Conservation (phyloP, 1,140 invertebrate genomes). For the Zophobas atratus region DNA sequence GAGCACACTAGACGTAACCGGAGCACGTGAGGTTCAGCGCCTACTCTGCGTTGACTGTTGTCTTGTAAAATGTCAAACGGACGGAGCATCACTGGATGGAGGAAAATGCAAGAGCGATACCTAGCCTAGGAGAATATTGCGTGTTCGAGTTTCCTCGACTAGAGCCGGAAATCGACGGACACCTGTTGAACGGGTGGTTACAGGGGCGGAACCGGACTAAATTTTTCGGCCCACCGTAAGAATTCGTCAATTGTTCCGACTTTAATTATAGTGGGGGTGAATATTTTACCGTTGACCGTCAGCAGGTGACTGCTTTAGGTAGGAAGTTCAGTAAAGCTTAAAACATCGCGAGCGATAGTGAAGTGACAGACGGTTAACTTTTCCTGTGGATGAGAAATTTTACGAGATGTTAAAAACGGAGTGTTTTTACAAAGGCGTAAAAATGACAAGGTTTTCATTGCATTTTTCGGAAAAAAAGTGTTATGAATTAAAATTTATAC, state of each 20-base stretch:
- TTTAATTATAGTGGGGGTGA: conserved; percentile 1
- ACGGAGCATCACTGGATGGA: conserved; percentile 38
- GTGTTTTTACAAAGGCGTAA: no score
- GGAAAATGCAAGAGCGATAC: conserved; percentile 25
- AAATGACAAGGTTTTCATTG: no score
- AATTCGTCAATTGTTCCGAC: not conserved
- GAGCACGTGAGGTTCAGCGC: not conserved
- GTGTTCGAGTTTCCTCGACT: conserved; percentile 47
- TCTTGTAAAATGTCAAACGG: conserved; percentile 22
- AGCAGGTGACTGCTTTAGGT: not conserved
- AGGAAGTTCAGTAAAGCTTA: not conserved
- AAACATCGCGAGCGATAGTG: no score
- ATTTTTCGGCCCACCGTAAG: not conserved
- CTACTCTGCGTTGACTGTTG: not conserved
- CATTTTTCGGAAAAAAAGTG: no score
- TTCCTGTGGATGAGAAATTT: no score
- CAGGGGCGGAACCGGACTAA: conserved; percentile 20
- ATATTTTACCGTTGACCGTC: not conserved
- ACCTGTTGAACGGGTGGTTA: conserved; percentile 43
- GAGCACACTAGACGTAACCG: conserved; percentile 9
- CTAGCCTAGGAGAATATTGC: conserved; percentile 38
- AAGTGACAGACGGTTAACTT: no score
- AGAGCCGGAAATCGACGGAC: conserved; percentile 45
- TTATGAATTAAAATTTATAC: no score
- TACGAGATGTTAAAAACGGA: no score